phyloP scores from a whole-genome alignment of 1,140 invertebrate genomes.

The Drosophila pseudoobscura region DNA sequence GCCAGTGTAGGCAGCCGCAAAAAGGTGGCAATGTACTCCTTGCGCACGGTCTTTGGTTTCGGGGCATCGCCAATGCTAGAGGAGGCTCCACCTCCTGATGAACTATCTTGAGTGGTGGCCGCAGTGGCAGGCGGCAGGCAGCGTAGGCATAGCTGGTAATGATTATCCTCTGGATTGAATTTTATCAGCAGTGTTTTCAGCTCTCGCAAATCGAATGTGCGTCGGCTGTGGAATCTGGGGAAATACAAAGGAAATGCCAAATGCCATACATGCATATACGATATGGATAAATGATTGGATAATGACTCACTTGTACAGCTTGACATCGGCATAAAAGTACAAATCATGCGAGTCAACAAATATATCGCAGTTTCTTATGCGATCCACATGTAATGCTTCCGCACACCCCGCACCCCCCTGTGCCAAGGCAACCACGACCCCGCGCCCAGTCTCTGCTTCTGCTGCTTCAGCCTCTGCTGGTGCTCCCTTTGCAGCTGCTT shows the following conservation, averaged over 20 bases:
- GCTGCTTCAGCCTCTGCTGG: constrained; percentile 10
- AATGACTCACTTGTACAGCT: constrained; percentile 72
- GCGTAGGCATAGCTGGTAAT: constrained; percentile 62
- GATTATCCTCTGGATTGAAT: constrained; percentile 55
- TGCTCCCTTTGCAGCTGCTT: constrained; percentile 14
- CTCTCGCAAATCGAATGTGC: constrained; percentile 70
- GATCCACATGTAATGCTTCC: constrained; percentile 57
- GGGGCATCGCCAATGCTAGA: constrained; percentile 20
- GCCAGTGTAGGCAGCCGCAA: constrained; percentile 37
- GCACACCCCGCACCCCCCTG: constrained; percentile 6
- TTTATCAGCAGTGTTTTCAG: constrained; percentile 68
- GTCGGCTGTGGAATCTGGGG: constrained; percentile 67
- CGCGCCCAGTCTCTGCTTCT: not conserved
- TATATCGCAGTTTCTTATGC: constrained; percentile 77
- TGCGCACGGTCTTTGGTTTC: constrained; percentile 66
- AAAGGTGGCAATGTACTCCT: constrained; percentile 58
- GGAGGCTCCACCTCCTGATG: constrained; percentile 20
- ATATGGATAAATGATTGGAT: constrained; percentile 10
- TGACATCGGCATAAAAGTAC: constrained; percentile 73
- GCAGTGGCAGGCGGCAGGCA: constrained; percentile 47
- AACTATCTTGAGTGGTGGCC: constrained; percentile 27
- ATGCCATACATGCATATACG: constrained; percentile 2
- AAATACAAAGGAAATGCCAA: constrained; percentile 8
- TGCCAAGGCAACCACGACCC: not conserved
- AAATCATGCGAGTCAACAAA: constrained; percentile 76